phyloP scores from a whole-genome alignment of 2,888 invertebrate genomes.

The Phrixothrix hirtus region DNA sequence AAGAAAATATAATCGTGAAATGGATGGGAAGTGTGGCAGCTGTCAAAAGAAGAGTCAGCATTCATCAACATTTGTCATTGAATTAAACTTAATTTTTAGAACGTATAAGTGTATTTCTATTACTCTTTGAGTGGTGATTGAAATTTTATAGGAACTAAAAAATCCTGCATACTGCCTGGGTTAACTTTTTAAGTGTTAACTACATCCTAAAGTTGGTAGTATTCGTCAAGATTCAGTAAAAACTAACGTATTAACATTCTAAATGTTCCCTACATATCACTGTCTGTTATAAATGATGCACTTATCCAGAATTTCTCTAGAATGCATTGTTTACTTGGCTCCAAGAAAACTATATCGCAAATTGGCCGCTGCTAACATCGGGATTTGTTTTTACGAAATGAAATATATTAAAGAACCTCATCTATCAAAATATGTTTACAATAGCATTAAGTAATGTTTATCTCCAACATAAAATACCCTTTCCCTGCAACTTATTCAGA shows the following conservation, averaged over 20 bases:
- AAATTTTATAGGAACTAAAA: no score
- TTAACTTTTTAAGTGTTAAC: conserved; percentile 7
- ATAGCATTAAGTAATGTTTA: no score
- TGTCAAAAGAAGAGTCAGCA: conserved; percentile 48
- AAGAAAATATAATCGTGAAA: conserved; percentile 15
- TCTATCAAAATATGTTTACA: conserved; percentile 18
- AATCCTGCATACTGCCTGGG: no score
- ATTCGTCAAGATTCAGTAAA: conserved; percentile 12
- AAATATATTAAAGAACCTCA: conserved; percentile 15
- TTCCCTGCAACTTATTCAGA: no score
- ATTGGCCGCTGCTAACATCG: conserved; percentile 15
- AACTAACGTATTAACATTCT: conserved; percentile 9
- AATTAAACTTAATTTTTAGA: conserved; percentile 46
- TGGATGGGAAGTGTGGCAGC: conserved; percentile 42
- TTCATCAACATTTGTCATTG: conserved; percentile 41
- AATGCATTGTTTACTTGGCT: conserved; percentile 23
- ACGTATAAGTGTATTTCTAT: no score
- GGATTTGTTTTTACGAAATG: conserved; percentile 18
- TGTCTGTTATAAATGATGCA: conserved; percentile 23
- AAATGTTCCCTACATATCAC: conserved; percentile 17
- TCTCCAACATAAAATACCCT: no score
- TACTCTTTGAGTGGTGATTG: no score
- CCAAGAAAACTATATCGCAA: conserved; percentile 13
- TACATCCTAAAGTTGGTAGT: conserved; percentile 4
- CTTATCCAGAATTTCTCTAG: conserved; percentile 16